These are phyloP conservation scores for Hirtodrosophila trivittata DNA, from an alignment of 2,888 invertebrate genomes.

Conservation along the genomic window DNA sequence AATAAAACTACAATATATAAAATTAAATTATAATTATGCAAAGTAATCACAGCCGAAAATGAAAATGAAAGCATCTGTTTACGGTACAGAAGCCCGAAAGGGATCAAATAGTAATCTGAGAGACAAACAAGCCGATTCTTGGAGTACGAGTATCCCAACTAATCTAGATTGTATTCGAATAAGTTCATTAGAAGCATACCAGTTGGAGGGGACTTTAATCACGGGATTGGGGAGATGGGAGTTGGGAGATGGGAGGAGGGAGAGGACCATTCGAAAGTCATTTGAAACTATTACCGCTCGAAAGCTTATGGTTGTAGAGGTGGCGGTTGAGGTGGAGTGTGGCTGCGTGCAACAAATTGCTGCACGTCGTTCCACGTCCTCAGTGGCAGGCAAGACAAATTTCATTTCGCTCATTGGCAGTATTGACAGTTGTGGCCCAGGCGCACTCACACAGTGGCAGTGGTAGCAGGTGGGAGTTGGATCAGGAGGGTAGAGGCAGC, in stretches of 20 bases:
- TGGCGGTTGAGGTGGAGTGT: not conserved
- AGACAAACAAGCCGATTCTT: not conserved
- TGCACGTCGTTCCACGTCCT: constrained; percentile 49
- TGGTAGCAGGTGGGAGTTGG: constrained; percentile 7
- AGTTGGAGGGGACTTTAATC: constrained; percentile 1
- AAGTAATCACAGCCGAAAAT: constrained; percentile 23
- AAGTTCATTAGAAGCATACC: constrained; percentile 14
- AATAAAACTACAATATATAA: constrained; percentile 23
- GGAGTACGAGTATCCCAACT: not conserved
- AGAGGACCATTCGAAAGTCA: constrained; percentile 44
- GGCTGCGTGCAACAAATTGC: constrained; percentile 60
- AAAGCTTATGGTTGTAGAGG: not conserved
- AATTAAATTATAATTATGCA: constrained; percentile 38
- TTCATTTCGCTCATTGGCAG: constrained; percentile 69
- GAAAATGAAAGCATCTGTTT: constrained; percentile 1
- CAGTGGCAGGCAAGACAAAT: constrained; percentile 73
- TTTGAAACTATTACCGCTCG: constrained; percentile 57
- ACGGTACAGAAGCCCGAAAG: not conserved
- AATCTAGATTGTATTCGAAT: constrained; percentile 1
- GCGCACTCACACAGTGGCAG: constrained; percentile 15
- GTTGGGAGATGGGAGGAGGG: not conserved
- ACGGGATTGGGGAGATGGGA: not conserved
- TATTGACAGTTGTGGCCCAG: constrained; percentile 62
- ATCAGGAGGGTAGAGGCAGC: constrained; percentile 4
- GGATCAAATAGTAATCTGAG: constrained; percentile 19